phyloP scores from a whole-genome alignment of 53 echinoderm and acorn worm genomes.

The Stichopus horrens region DNA sequence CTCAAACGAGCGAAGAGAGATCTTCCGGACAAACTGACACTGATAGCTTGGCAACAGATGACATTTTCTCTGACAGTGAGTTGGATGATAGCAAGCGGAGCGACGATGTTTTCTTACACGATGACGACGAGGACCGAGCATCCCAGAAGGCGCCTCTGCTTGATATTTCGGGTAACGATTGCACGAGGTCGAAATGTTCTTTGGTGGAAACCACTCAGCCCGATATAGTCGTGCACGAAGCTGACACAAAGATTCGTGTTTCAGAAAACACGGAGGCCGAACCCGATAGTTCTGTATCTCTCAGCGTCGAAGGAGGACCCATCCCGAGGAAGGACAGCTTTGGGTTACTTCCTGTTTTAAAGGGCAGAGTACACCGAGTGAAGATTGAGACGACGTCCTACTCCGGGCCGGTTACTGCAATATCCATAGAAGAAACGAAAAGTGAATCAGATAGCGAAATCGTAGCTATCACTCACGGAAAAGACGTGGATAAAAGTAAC shows the following conservation, averaged over 20 bases:
- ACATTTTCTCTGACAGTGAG: slow-evolving; percentile 49
- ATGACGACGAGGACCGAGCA: not conserved
- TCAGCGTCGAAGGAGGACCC: slow-evolving; percentile 37
- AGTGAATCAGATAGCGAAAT: slow-evolving; percentile 41
- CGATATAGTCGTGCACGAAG: slow-evolving; percentile 34
- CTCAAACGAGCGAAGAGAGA: slow-evolving; percentile 42
- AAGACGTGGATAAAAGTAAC: not conserved
- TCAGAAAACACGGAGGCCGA: slow-evolving; percentile 15
- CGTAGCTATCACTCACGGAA: not conserved
- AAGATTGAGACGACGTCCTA: slow-evolving; percentile 42
- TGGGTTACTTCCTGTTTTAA: slow-evolving; percentile 40
- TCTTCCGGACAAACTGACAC: slow-evolving; percentile 48
- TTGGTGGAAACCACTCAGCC: not conserved
- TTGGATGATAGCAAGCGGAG: slow-evolving; percentile 46
- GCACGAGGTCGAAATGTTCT: not conserved
- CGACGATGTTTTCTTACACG: slow-evolving; percentile 44
- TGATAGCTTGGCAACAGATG: slow-evolving; percentile 46
- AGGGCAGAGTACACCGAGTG: slow-evolving; percentile 23
- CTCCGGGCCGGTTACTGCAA: slow-evolving; percentile 22
- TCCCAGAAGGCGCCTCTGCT: slow-evolving; percentile 5
- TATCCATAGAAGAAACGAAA: slow-evolving; percentile 38
- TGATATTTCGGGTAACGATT: slow-evolving; percentile 26
- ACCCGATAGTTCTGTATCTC: slow-evolving; percentile 41
- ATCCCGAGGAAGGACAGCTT: slow-evolving; percentile 49
- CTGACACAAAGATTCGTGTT: slow-evolving; percentile 3